Conservation (phyloP, 1,140 invertebrate genomes). For the Pogonus chalceus region DNA sequence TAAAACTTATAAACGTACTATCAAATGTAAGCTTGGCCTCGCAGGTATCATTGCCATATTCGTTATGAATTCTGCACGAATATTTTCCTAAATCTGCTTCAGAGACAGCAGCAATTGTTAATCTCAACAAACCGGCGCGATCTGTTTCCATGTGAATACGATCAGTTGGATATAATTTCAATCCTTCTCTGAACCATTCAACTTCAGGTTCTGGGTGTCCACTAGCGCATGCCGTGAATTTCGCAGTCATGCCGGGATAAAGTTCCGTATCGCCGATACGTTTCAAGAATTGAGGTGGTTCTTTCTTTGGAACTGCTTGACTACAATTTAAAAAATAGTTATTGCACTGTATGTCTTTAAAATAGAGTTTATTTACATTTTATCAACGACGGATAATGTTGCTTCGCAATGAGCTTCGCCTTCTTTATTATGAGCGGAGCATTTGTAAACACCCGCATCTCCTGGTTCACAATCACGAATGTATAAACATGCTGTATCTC, state of each 20-base stretch:
- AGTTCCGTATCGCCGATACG: constrained; percentile 80
- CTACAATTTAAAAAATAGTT: constrained; percentile 34
- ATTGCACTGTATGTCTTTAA: constrained; percentile 6
- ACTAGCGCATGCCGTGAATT: constrained; percentile 80
- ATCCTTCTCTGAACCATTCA: constrained; percentile 73
- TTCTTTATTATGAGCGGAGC: constrained; percentile 67
- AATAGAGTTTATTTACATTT: constrained; percentile 56
- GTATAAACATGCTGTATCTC: constrained; percentile 65
- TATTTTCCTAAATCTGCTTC: constrained; percentile 75
- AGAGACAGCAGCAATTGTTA: constrained; percentile 64
- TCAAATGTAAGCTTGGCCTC: constrained; percentile 72
- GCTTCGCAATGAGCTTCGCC: constrained; percentile 69
- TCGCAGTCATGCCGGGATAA: constrained; percentile 77
- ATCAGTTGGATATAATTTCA: constrained; percentile 68
- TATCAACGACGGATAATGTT: constrained; percentile 63
- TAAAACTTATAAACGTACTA: constrained; percentile 45
- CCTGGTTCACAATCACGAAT: constrained; percentile 53
- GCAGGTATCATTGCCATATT: constrained; percentile 73
- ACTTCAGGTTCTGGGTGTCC: constrained; percentile 79
- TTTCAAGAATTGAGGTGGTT: constrained; percentile 80
- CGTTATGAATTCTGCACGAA: constrained; percentile 68
- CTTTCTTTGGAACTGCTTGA: constrained; percentile 60
- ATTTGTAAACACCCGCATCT: constrained; percentile 68
- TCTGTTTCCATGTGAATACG: constrained; percentile 74
- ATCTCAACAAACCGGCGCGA: constrained; percentile 64